Evolutionary conservation across 2,888 invertebrate genomes (phyloP), one percentile per base, ranked within the genome.

Genomic region (Romanomermis culicivorax): DNA sequence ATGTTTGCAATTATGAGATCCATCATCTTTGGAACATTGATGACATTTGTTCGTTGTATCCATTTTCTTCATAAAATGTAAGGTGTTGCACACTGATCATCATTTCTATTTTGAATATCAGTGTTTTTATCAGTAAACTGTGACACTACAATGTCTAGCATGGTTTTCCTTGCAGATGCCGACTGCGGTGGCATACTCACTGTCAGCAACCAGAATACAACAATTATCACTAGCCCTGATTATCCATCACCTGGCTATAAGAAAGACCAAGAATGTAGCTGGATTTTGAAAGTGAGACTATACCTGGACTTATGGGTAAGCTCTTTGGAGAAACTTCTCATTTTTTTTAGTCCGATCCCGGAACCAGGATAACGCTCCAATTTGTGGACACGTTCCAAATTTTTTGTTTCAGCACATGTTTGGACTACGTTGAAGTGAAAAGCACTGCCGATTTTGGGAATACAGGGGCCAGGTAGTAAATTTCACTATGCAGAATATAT

Each of bases 341-440:
- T 43, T 55, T 59, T 45, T 45, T 17, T 17, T 7, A 20, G 47
- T 7, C 57, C 55, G 59, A 63, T 2, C 58, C 62, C 4, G 60
- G 60, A 4, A 57, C 58, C 7, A 57, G 64, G 36, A 58, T 67
- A 4, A 61, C 62, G 29, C 56, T 65, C 3, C 62, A 65, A 48
- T 67, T 67, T 54, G 57, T 64, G n/a, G 64, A 64, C 24, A 62
- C 64, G 24, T 68, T 65, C 54, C 60, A 62, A 2, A 64, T 67
- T 53, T 57, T 65, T n/a, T 67, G 67, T 59, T 64, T 63, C 1
- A 59, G 62, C 17, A 65, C 64, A 7, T 67, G 67, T 51, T 55
- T 63, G 3, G 67, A 67, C 55, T 67, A 61, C 55, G 67, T 67
- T 2, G 67, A 67, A 54, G 47, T 67, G 47, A 67, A 67, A 57